Base-by-base conservation (phyloP, 2,113 vertebrate species). In the Myocastor coypus region DNA sequence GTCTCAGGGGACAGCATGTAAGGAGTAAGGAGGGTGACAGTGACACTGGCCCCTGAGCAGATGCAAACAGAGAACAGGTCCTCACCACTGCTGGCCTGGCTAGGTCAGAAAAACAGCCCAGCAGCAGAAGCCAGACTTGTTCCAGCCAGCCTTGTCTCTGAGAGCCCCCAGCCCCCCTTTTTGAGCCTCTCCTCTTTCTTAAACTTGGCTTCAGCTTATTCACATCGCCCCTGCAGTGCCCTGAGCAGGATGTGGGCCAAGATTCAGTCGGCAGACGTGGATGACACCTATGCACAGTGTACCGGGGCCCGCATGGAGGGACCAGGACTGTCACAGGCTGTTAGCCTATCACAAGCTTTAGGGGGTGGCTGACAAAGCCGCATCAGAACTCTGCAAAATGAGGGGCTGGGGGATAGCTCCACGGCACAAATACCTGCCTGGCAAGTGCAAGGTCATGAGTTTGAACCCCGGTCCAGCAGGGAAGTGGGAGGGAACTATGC, bases 311-410 rank as follows among this genome's bases (percentile, higher is more conserved):
- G 19, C 8, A 32, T 30, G 2, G 7, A 61, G 64, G 14, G 13
- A 9, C 4, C 0, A 90, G 30, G 46, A 13, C 1, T 5, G 19
- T 40, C 10, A 32, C 8, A 13, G 2, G 77, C 20, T 3, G 3
- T 10, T 10, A 50, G 92, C 22, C 11, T 11, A 80, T 89, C n/a
- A 20, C 37, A 7, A 1, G 13, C 24, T 82, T 55, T 7, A 20
- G 80, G 7, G 24, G 37, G 3, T 19, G 69, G 50, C 16, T 3
- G 16, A 14, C 32, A 9, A 32, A 52, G 16, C 7, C 0, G 0
- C 20, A 17, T 46, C 50, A 7, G 7, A 61, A 26, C 37, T 10
- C 17, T 22, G 34, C 20, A n/a, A 4, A 3, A 6, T 26, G 40
- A 34, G 42, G n/a, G n/a, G n/a, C n/a, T n/a, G n/a, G n/a, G n/a